Base-by-base conservation (phyloP, 2,113 vertebrate species). In the Arizona elegans region DNA sequence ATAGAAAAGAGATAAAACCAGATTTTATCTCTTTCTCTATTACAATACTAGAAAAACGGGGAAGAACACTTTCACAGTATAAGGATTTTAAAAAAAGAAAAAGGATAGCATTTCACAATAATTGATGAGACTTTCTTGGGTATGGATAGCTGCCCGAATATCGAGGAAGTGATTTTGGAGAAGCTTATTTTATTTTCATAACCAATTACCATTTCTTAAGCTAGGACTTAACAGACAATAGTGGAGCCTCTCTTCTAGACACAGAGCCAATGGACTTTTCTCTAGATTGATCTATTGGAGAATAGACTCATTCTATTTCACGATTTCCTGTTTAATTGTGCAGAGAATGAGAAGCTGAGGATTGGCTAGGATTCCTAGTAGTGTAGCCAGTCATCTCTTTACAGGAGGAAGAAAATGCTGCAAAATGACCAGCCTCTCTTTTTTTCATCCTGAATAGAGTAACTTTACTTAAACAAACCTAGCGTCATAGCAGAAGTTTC, bases 381-480 rank as follows among this genome's bases (percentile, higher is more conserved):
- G 91, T 93, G 93, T 93, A 95, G 93, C 95, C 52, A 93, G 53
- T 3, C 4, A 90, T 90, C 89, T 95, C 93, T 95, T 96, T 94
- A 96, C 88, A 96, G 90, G 95, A 90, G 94, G 93, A 54, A 91
- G 93, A 91, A 95, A 97, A 15, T 9, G 12, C 94, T 96, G 94
- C 95, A 94, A 96, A 96, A 93, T 93, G 96, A 91, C 24, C 89
- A 50, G 81, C 13, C 58, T 90, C 81, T 50, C 54, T 54, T 13
- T 24, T 90, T 55, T 54, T 94, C 85, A 70, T n/a, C 50, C 26
- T 92, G 92, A 92, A 88, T 85, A 87, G 88, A 33, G 75, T 90
- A 95, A 95, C 93, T 94, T 95, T 93, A 94, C 95, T 95, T 95
- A 96, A 97, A 95, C 96, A 97, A 96, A 96, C 93, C 93, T 92